Percentiles rank a stretch among this genome's conserved stretches.
Conservation (phyloP, 2,888 invertebrate species). For the Proisotoma minuta region DNA sequence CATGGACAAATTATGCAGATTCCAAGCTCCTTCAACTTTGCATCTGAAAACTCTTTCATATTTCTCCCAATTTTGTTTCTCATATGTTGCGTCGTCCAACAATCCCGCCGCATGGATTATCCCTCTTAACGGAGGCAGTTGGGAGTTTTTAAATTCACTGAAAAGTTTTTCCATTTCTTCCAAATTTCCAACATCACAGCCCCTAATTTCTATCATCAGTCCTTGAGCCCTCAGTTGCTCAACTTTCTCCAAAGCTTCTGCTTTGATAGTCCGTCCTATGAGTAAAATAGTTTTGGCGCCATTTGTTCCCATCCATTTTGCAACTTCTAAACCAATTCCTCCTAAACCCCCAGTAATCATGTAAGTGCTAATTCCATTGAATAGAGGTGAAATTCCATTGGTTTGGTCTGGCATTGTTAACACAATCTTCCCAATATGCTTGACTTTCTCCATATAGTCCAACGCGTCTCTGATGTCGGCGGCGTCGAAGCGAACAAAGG, state of each 20-base stretch:
- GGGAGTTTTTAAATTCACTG: not conserved
- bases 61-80: slow-evolving; percentile 17
- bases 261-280: slow-evolving; percentile 1
- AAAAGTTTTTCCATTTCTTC: not conserved
- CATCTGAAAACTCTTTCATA: slow-evolving; percentile 8
- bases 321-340: slow-evolving; percentile 24
- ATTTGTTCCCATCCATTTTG: slow-evolving; percentile 16
- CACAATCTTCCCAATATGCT: slow-evolving; percentile 22
- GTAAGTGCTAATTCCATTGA: slow-evolving; percentile 17
- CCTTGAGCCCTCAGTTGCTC: not conserved
- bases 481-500: slow-evolving; percentile 14
- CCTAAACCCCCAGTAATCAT: slow-evolving; percentile 27
- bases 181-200: slow-evolving; percentile 5
- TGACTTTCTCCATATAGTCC: slow-evolving; percentile 17
- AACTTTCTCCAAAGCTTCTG: not conserved
- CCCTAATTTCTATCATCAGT: not conserved
- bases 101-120: slow-evolving; percentile 25
- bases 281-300: slow-evolving; percentile 13
- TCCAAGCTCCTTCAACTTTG: slow-evolving; percentile 17
- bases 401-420: slow-evolving; percentile 7
- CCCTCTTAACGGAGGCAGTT: slow-evolving; percentile 16
- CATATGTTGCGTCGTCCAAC: slow-evolving; percentile 8
- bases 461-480: slow-evolving; percentile 17
- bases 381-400: not conserved
- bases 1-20: slow-evolving; percentile 15